These are phyloP conservation scores for Mythimna lalbum DNA, from an alignment of 2,888 invertebrate species.

Conservation along the genomic window DNA sequence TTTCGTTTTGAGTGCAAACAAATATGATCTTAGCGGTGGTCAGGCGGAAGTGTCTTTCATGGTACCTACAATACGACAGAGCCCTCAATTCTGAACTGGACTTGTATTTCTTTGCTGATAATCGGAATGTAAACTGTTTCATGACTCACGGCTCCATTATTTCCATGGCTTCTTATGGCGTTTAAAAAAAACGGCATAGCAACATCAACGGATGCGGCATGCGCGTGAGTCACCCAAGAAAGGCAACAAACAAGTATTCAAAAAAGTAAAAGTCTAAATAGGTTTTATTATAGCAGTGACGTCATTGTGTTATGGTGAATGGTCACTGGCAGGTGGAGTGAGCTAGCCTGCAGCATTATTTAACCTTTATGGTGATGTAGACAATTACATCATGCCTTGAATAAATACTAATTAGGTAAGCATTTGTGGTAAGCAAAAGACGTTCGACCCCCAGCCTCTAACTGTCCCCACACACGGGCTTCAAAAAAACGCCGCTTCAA, in stretches of 20 bases:
- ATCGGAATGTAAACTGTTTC: not conserved
- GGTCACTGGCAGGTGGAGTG: conserved; percentile 1
- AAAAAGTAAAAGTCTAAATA: conserved; percentile 47
- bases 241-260: conserved; percentile 26
- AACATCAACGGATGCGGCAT: conserved; percentile 27
- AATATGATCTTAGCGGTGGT: too few species aligned
- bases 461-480: too few species aligned
- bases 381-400: conserved; percentile 9
- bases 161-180: conserved; percentile 9
- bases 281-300: conserved; percentile 32
- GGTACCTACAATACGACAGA: not conserved
- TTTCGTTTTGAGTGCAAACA: too few species aligned
- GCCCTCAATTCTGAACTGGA: not conserved
- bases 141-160: conserved; percentile 16
- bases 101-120: too few species aligned
- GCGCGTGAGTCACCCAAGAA: conserved; percentile 44
- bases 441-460: too few species aligned
- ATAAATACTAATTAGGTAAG: not conserved
- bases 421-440: not conserved
- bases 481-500: too few species aligned
- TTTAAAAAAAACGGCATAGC: conserved; percentile 37
- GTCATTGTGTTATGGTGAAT: conserved; percentile 32
- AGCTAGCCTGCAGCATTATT: not conserved
- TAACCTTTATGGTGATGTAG: conserved; percentile 13
- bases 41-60: too few species aligned